Conservation (phyloP, 2,888 invertebrate species). For the Sericinus montela region DNA sequence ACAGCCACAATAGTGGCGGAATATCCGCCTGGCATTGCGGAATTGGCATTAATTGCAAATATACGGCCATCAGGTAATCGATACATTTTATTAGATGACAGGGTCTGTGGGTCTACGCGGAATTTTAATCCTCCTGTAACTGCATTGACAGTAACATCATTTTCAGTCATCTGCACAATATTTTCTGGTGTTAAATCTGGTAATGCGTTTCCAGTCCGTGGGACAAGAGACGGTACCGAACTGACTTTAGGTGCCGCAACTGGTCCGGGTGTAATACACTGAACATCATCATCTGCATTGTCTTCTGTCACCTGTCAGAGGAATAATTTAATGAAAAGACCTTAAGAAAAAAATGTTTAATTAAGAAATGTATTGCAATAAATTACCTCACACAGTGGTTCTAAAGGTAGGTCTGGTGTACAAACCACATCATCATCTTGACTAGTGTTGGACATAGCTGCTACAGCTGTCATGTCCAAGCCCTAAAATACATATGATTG, state of each 20-base stretch:
- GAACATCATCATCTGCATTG: constrained; percentile 63
- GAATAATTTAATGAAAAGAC: too few relatives aligned
- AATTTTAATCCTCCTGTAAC: constrained; percentile 71
- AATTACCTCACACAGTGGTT: constrained; percentile 67
- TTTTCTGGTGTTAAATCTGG: constrained; percentile 52
- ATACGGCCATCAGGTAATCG: constrained; percentile 71
- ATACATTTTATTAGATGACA: constrained; percentile 75
- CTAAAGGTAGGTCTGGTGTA: constrained; percentile 79
- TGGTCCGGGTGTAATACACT: constrained; percentile 68
- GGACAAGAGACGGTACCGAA: constrained; percentile 36
- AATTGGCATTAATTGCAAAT: constrained; percentile 71
- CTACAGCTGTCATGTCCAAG: constrained; percentile 56
- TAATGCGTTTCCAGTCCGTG: constrained; percentile 29
- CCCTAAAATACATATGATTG: constrained; percentile 42
- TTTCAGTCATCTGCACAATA: constrained; percentile 73
- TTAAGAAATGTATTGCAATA: background rate
- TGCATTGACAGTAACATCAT: constrained; percentile 72
- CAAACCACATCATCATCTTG: constrained; percentile 79
- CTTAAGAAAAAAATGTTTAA: too few relatives aligned
- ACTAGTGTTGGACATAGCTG: constrained; percentile 28
- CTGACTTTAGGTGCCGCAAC: constrained; percentile 38
- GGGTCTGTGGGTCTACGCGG: constrained; percentile 70
- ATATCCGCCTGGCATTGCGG: constrained; percentile 73
- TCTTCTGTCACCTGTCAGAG: constrained; percentile 62
- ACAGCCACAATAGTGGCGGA: constrained; percentile 74